Conservation (phyloP, 2,888 invertebrate species). For the Hermaeophaga mercurialis region DNA sequence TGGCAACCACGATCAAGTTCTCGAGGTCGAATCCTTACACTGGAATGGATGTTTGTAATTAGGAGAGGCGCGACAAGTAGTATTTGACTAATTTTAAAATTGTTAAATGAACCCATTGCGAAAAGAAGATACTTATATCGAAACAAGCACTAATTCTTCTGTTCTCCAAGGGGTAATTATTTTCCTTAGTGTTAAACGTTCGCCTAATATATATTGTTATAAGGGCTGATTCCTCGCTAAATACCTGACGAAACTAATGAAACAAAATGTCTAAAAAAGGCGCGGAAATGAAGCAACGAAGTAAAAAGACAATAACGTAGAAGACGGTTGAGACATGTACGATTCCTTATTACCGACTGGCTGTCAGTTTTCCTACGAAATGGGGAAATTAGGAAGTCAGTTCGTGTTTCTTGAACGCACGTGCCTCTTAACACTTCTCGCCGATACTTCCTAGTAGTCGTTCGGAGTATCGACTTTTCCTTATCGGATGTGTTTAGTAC, state of each 20-base stretch:
- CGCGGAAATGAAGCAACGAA: not conserved
- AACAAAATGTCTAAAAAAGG: slow-evolving; percentile 1
- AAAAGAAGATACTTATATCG: too few species aligned
- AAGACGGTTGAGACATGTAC: slow-evolving; percentile 30
- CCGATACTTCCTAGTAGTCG: slow-evolving; percentile 16
- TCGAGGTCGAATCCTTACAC: too few species aligned
- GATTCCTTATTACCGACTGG: slow-evolving; percentile 38
- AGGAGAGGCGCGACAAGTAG: too few species aligned
- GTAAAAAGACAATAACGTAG: slow-evolving; percentile 22
- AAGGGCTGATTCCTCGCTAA: slow-evolving; percentile 5
- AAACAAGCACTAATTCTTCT: too few species aligned
- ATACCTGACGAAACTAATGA: slow-evolving; percentile 13
- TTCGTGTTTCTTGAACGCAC: slow-evolving; percentile 38
- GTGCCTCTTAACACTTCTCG: slow-evolving; percentile 29
- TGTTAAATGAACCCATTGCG: too few species aligned
- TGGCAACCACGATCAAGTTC: too few species aligned
- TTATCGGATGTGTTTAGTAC: slow-evolving; percentile 12
- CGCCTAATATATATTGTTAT: too few species aligned
- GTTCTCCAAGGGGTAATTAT: too few species aligned
- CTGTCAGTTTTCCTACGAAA: slow-evolving; percentile 39
- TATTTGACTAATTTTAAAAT: too few species aligned
- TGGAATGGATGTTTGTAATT: too few species aligned
- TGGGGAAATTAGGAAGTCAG: slow-evolving; percentile 41
- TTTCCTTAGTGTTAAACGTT: too few species aligned
- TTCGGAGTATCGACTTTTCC: slow-evolving; percentile 14